Conservation (phyloP, 2,797 vertebrate species). For the Manis pentadactyla region DNA sequence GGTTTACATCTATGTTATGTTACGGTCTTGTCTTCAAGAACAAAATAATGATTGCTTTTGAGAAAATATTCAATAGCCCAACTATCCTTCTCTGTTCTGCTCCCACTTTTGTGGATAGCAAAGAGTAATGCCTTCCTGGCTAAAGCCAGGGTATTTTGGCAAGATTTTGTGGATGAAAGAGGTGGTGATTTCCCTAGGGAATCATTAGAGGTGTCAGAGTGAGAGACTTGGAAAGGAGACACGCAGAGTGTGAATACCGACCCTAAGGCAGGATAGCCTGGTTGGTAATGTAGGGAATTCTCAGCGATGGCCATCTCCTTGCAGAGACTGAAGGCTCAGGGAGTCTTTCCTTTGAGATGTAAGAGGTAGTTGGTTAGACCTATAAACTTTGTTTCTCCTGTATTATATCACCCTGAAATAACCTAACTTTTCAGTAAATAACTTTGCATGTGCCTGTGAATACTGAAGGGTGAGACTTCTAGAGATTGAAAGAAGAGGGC, state of each 20-base stretch:
- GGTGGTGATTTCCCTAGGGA: neutral
- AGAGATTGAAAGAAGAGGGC: neutral
- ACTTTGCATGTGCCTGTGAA: neutral
- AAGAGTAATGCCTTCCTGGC: neutral
- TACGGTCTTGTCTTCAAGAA: neutral
- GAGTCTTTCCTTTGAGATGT: neutral
- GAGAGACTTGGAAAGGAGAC: neutral
- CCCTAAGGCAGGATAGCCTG: neutral
- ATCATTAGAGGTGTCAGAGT: neutral
- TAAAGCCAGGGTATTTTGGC: neutral
- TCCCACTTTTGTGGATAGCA: neutral
- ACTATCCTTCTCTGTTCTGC: neutral
- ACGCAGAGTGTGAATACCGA: neutral
- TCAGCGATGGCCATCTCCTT: neutral
- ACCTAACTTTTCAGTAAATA: neutral
- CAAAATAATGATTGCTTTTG: neutral
- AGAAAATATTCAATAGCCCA: neutral
- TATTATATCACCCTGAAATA: neutral
- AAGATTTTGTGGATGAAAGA: neutral
- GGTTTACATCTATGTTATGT: neutral
- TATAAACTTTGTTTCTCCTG: neutral
- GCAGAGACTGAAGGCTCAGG: neutral
- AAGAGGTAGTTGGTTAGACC: neutral
- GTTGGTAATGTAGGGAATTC: neutral
- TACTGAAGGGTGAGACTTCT: neutral